phyloP scores from a whole-genome alignment of 2,797 vertebrate species.

The Halcyon smyrnensis region DNA sequence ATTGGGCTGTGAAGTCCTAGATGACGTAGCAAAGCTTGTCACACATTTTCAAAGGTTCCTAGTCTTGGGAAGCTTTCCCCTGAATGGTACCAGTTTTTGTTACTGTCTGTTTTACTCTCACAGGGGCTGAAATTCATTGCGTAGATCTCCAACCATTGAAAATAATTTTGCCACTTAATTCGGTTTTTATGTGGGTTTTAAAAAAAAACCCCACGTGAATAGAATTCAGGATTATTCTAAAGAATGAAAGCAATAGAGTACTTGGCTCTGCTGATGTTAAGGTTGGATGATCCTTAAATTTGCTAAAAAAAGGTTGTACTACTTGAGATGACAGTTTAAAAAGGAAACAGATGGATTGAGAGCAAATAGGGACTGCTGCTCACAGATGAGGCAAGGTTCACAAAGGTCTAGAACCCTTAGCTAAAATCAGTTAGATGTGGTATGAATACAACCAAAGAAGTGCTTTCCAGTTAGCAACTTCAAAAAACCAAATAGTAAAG shows the following conservation, averaged over 20 bases:
- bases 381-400: not conserved
- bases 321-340: not conserved
- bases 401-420: not conserved
- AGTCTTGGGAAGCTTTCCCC: not conserved
- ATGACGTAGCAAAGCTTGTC: not conserved
- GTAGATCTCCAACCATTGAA: rapidly evolving
- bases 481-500: not conserved
- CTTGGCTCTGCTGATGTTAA: not conserved
- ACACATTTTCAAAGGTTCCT: not conserved
- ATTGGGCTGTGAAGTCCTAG: not conserved
- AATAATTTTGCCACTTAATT: not conserved
- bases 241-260: not conserved
- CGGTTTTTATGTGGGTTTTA: not conserved
- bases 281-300: not conserved
- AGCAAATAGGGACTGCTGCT: not conserved
- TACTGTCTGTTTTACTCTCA: not conserved
- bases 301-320: not conserved
- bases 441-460: not conserved
- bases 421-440: not conserved
- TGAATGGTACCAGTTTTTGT: not conserved
- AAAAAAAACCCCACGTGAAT: not conserved
- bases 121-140: not conserved
- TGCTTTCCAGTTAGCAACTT: not conserved
- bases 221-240: not conserved
- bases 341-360: not conserved